Conservation (phyloP, 2,888 invertebrate genomes). For the Cyrtodaria siliqua region DNA sequence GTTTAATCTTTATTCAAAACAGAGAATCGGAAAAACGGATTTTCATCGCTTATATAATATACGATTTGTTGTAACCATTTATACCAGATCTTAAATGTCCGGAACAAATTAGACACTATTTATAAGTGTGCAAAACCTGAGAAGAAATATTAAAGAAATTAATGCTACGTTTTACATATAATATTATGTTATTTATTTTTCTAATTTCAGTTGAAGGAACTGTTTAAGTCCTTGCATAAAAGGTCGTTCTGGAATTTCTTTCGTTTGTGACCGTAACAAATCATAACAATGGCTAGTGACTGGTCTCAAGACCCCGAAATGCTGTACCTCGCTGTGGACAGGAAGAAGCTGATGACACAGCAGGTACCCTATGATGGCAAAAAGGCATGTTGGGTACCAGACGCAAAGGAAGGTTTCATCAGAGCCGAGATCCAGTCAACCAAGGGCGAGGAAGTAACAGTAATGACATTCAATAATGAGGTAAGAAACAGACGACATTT, state of each 20-base stretch:
- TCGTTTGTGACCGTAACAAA: background rate
- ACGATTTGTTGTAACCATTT: no score
- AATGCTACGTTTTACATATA: no score
- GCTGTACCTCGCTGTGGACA: slow-evolving; percentile 83
- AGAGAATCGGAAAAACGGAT: no score
- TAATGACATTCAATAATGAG: slow-evolving; percentile 91
- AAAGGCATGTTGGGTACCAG: slow-evolving; percentile 99
- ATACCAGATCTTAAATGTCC: no score
- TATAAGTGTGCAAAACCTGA: no score
- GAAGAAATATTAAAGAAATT: no score
- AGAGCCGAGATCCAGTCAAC: slow-evolving; percentile 99
- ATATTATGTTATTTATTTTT: background rate
- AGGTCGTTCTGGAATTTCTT: slow-evolving; percentile 37
- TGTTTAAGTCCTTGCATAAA: slow-evolving; percentile 58
- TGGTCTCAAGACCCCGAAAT: slow-evolving; percentile 81
- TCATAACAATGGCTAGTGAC: slow-evolving; percentile 40
- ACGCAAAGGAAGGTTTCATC: slow-evolving; percentile 98
- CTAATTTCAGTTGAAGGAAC: slow-evolving; percentile 42
- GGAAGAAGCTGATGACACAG: slow-evolving; percentile 83
- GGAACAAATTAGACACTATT: no score
- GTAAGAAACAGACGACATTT: slow-evolving; percentile 44
- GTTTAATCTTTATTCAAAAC: no score
- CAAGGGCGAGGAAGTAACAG: slow-evolving; percentile 99
- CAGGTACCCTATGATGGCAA: slow-evolving; percentile 88
- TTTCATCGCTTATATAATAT: no score